Evolutionary conservation across 2,888 invertebrate species (phyloP).

Genomic region (Temnothorax unifasciatus): DNA sequence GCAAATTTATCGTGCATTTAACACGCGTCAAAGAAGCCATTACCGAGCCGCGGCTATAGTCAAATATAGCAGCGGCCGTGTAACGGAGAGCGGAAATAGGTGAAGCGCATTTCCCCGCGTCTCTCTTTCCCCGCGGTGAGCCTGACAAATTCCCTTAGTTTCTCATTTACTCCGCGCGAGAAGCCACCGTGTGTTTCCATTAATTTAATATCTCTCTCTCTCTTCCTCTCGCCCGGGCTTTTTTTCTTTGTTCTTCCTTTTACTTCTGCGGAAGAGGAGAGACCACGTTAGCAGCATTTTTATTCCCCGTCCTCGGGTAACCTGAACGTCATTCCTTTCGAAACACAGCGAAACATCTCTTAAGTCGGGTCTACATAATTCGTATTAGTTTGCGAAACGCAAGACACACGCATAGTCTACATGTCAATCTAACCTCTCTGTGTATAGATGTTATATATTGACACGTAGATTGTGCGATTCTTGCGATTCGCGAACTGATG

Average conservation of each 20-base stretch:
- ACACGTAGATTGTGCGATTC: too few relatives aligned
- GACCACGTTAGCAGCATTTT: background rate
- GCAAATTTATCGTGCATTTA: slow-evolving; percentile 39
- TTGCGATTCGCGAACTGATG: too few relatives aligned
- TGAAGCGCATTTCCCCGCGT: slow-evolving; percentile 18
- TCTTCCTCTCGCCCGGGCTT: background rate
- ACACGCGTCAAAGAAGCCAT: slow-evolving; percentile 33
- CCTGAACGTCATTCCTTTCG: background rate
- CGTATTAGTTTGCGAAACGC: too few relatives aligned
- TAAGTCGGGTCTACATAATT: too few relatives aligned
- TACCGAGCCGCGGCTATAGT: slow-evolving; percentile 37
- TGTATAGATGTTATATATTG: too few relatives aligned
- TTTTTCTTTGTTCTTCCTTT: background rate
- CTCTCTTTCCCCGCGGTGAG: background rate
- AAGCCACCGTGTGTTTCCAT: slow-evolving; percentile 25
- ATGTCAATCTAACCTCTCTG: too few relatives aligned
- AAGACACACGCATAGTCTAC: too few relatives aligned
- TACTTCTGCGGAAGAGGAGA: background rate
- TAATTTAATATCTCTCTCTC: slow-evolving; percentile 31
- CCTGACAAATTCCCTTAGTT: slow-evolving; percentile 46
- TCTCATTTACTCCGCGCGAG: slow-evolving; percentile 42
- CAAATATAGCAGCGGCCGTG: slow-evolving; percentile 26
- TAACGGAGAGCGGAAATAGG: slow-evolving; percentile 29
- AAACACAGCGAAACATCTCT: background rate
- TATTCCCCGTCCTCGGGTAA: background rate